Evolutionary conservation across 2,113 vertebrate species (phyloP).

Genomic region (Ctenodactylus gundi): DNA sequence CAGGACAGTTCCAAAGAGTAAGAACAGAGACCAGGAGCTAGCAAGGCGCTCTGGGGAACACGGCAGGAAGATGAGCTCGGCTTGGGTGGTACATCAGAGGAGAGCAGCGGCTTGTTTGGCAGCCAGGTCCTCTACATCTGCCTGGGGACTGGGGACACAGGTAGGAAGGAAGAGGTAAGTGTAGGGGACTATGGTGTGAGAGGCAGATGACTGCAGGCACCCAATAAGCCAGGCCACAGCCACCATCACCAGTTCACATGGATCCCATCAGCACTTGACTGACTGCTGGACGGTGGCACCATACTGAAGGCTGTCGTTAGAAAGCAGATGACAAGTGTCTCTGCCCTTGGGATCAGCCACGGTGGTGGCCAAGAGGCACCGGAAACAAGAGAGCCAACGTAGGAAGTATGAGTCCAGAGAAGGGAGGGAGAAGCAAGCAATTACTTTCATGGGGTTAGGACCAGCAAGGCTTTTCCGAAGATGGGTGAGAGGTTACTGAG

Average conservation of each 20-base stretch:
- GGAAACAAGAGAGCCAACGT: neutral
- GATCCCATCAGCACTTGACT: accelerated
- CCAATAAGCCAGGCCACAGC: accelerated
- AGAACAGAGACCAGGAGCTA: neutral
- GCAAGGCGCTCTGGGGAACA: neutral
- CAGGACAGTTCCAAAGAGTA: accelerated
- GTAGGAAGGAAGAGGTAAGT: accelerated
- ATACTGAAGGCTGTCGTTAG: neutral
- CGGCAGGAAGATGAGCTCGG: neutral
- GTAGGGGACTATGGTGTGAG: accelerated
- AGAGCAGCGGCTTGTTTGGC: neutral
- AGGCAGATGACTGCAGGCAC: accelerated
- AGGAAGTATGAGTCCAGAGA: accelerated
- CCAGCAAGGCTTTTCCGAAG: neutral
- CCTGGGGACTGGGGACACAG: neutral
- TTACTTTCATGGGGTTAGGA: neutral
- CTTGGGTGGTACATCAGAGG: neutral
- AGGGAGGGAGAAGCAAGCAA: accelerated
- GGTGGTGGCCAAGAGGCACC: neutral
- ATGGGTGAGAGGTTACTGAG: neutral
- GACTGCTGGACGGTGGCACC: neutral
- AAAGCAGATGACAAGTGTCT: neutral
- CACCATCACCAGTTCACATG: accelerated
- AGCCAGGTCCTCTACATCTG: neutral
- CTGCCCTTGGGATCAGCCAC: neutral